Evolutionary conservation across 2,888 invertebrate species (phyloP), one percentile per base, ranked within the genome.

Genomic region (Machimus atricapillus): DNA sequence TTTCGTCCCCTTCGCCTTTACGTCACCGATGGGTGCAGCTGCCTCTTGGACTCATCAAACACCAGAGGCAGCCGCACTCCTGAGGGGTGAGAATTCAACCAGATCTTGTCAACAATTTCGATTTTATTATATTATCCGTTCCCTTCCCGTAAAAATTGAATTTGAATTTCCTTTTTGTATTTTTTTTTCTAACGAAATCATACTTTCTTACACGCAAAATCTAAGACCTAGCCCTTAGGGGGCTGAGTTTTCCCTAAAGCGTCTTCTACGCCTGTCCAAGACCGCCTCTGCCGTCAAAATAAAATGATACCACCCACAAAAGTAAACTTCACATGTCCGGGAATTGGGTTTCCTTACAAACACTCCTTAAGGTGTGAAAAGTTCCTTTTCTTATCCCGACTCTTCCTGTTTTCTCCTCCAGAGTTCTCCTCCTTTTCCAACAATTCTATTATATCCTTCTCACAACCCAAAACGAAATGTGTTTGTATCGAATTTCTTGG

Each of bases 11-110:
- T 56, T 86, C 77, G 76, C 77, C 86, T 86, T 86, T 86, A 85
- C 74, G 85, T 85, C 74, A 85, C 16, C 56, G 34, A 23, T 85
- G 85, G 77, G 58, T 74, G 86, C 86, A 86, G 86, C 86, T 86
- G 86, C 81, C 86, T 86, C 86, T 86, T 86, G 81, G 78, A 5
- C 79, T 86, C 81, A 86, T 86, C 86, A 81, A 46, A 46, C 73
- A 86, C 66, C 27, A 66, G 66, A 58, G 9, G 1, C 9, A 31
- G 37, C 37, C 76, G 27, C 7, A 40, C 66, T 46, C n/a, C 31
- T 66, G n/a, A n/a, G 81, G 86, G 86, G 86, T 86, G 86, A 66
- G 86, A 56, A 86, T 74, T 85, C 85, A 85, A 58, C 73, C 85
- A 85, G 85, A 85, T 85, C 85, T n/a, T 85, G 46, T 85, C 85